phyloP scores from a whole-genome alignment of 2,888 invertebrate species.

The Junonia oenone region DNA sequence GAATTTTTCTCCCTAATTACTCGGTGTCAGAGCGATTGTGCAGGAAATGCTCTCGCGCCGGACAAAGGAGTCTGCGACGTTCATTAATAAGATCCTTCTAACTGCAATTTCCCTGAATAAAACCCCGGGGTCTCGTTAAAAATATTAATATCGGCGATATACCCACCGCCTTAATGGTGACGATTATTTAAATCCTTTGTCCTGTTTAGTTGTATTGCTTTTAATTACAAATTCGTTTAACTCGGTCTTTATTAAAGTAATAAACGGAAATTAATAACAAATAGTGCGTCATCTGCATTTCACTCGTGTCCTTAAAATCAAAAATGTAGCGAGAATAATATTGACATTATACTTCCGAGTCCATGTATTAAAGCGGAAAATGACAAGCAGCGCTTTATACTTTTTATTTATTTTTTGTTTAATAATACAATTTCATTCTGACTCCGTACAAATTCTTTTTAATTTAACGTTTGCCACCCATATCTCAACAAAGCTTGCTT shows the following conservation, averaged over 20 bases:
- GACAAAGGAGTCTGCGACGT: conserved; percentile 71
- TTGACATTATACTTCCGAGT: background rate
- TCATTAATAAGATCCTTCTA: conserved; percentile 79
- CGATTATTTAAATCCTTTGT: conserved; percentile 57
- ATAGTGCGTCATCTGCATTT: too few species aligned
- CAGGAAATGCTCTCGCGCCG: conserved; percentile 66
- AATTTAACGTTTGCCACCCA: conserved; percentile 36
- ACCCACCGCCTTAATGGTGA: conserved; percentile 59
- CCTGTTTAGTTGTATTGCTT: conserved; percentile 29
- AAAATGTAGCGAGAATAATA: background rate
- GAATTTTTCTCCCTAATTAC: conserved; percentile 78
- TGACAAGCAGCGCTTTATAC: background rate
- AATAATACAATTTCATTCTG: conserved; percentile 18
- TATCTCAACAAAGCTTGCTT: conserved; percentile 45
- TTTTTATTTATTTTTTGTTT: conserved; percentile 14
- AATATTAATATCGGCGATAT: conserved; percentile 73
- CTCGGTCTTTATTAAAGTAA: conserved; percentile 2
- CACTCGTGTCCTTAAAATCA: background rate
- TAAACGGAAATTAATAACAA: background rate
- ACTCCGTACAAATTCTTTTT: conserved; percentile 33
- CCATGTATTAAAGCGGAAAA: background rate
- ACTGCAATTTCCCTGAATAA: conserved; percentile 76
- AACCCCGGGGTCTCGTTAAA: conserved; percentile 58
- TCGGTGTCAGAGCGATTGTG: conserved; percentile 75
- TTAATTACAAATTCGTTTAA: conserved; percentile 27